These are phyloP conservation scores for Nixonia krombeini DNA, from an alignment of 1,140 invertebrate species.

Conservation along the genomic window DNA sequence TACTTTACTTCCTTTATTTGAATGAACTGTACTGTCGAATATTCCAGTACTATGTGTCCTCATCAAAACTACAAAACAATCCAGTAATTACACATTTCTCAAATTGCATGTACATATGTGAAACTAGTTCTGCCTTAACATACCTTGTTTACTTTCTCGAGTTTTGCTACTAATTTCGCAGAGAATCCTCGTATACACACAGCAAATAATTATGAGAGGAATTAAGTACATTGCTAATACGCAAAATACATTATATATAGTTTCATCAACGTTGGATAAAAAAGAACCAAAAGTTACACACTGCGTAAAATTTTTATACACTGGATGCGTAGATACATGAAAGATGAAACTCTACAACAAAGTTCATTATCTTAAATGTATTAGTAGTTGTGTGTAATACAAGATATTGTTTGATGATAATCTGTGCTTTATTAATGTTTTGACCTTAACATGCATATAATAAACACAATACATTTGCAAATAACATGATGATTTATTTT, in stretches of 20 bases:
- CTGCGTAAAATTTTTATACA: conserved; percentile 78
- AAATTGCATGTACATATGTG: no score
- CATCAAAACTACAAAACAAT: conserved; percentile 28
- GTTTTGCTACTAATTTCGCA: conserved; percentile 81
- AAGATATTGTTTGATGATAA: no score
- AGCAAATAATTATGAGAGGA: conserved; percentile 81
- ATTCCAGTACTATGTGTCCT: conserved; percentile 31
- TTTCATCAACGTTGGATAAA: conserved; percentile 74
- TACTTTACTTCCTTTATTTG: conserved; percentile 48
- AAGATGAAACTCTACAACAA: conserved; percentile 82
- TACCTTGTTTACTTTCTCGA: conserved; percentile 69
- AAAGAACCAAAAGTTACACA: conserved; percentile 86
- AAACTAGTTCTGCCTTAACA: no score
- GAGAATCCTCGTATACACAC: conserved; percentile 82
- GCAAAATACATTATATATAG: conserved; percentile 83
- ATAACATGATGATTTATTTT: no score
- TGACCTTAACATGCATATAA: no score
- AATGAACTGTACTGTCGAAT: conserved; percentile 11
- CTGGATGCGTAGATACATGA: conserved; percentile 78
- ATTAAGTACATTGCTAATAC: conserved; percentile 83
- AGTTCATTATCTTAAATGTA: no score
- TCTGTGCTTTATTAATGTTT: no score
- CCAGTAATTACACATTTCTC: no score
- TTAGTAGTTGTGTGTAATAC: no score
- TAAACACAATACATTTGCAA: no score